Evolutionary conservation across 2,113 vertebrate genomes (phyloP).

Genomic region (Muntiacus reevesi): DNA sequence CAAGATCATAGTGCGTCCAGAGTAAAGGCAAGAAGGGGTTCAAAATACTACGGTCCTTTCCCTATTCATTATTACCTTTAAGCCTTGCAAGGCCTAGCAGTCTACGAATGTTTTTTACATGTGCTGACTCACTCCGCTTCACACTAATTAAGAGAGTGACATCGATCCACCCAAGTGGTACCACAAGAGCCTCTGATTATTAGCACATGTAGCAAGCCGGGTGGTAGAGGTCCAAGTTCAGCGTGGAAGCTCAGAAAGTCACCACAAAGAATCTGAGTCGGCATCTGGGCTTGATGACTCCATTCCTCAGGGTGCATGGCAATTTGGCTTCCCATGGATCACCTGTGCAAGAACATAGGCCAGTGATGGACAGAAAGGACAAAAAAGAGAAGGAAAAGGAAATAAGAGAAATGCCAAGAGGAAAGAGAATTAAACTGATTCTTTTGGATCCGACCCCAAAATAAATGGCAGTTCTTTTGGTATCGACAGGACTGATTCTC

Average conservation of each 20-base stretch:
- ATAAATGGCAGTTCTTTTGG: neutral
- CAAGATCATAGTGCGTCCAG: neutral
- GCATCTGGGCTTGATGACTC: neutral
- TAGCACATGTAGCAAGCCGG: too few relatives aligned
- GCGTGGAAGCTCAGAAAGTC: neutral
- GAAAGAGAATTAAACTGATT: neutral
- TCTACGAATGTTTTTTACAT: neutral
- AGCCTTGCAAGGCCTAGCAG: neutral
- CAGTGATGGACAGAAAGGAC: neutral
- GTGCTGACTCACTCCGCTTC: neutral
- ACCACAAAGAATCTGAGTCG: neutral
- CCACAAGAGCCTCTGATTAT: neutral
- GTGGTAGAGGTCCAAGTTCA: neutral
- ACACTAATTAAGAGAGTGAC: too few relatives aligned
- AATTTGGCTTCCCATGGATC: neutral
- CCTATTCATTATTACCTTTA: neutral
- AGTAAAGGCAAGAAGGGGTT: neutral
- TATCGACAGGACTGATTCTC: neutral
- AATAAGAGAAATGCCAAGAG: neutral
- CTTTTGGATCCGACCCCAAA: neutral
- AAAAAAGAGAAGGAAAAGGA: neutral
- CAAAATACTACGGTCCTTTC: neutral
- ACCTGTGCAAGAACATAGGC: too few relatives aligned
- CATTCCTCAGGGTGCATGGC: accelerated
- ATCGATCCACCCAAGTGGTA: neutral